Evolutionary conservation across 2,888 invertebrate species (phyloP).

Genomic region (Scaeva pyrastri): DNA sequence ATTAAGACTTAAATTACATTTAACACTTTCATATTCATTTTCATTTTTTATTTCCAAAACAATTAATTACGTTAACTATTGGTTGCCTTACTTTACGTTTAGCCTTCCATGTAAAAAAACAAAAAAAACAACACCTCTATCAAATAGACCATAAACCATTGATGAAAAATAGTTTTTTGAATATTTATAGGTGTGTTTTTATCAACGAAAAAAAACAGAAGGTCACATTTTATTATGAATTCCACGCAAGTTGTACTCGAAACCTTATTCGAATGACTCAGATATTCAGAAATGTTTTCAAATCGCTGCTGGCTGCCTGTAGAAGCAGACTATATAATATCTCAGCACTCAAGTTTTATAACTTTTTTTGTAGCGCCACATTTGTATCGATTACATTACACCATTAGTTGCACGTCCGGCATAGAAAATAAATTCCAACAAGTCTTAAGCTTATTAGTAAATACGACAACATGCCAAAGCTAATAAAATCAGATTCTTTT

Average conservation of each 20-base stretch:
- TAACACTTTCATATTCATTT: not conserved
- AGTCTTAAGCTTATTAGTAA: conserved; percentile 22
- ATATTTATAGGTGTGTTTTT: conserved; percentile 25
- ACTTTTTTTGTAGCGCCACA: conserved; percentile 19
- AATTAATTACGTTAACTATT: conserved; percentile 4
- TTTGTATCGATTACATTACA: conserved; percentile 43
- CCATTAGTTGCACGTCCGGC: conserved; percentile 48
- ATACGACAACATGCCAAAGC: conserved; percentile 3
- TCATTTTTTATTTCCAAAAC: not conserved
- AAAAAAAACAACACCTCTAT: not conserved
- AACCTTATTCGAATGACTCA: conserved; percentile 21
- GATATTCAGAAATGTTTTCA: not conserved
- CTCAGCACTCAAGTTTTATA: not conserved
- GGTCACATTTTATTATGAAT: conserved; percentile 18
- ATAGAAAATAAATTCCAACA: conserved; percentile 44
- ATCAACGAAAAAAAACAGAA: conserved; percentile 24
- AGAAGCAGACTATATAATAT: not conserved
- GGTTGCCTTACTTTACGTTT: not conserved
- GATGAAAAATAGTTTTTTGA: not conserved
- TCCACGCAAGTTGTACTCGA: conserved; percentile 10
- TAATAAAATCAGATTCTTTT: conserved; percentile 19
- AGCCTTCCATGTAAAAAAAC: not conserved
- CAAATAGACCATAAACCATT: not conserved
- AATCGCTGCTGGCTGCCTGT: too few species aligned
- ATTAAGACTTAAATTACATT: not conserved